Evolutionary conservation across 2,797 vertebrate genomes (phyloP).

Genomic region (Melanitta fusca): DNA sequence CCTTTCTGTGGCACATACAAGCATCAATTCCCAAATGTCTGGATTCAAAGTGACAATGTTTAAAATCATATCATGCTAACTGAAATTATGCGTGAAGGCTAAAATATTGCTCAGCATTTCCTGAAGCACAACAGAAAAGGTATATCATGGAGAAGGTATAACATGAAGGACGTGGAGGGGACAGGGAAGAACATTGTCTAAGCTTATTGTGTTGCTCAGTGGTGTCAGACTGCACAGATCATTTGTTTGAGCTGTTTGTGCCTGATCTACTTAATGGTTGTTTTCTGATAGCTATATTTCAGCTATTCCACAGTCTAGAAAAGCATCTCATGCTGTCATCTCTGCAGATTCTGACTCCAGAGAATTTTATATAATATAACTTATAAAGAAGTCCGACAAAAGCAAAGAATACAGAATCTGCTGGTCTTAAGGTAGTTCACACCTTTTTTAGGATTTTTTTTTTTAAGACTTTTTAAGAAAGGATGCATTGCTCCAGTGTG

Average conservation of each 20-base stretch:
- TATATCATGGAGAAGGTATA: neutral
- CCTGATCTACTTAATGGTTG: neutral
- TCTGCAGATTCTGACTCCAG: neutral
- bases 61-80: neutral
- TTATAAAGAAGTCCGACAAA: neutral
- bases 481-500: neutral
- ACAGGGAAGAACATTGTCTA: neutral
- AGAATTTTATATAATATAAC: neutral
- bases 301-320: neutral
- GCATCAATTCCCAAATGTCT: neutral
- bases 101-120: neutral
- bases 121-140: neutral
- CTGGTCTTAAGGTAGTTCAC: neutral
- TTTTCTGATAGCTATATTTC: constrained; percentile 12
- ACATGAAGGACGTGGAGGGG: neutral
- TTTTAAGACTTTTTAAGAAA: neutral
- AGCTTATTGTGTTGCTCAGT: neutral
- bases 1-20: neutral
- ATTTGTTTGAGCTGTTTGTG: neutral
- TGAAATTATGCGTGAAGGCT: neutral
- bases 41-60: neutral
- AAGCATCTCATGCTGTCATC: neutral
- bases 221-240: neutral
- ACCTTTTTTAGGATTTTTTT: neutral
- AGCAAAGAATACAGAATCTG: neutral